phyloP scores from a whole-genome alignment of 2,888 invertebrate species.

The Spodoptera exigua region DNA sequence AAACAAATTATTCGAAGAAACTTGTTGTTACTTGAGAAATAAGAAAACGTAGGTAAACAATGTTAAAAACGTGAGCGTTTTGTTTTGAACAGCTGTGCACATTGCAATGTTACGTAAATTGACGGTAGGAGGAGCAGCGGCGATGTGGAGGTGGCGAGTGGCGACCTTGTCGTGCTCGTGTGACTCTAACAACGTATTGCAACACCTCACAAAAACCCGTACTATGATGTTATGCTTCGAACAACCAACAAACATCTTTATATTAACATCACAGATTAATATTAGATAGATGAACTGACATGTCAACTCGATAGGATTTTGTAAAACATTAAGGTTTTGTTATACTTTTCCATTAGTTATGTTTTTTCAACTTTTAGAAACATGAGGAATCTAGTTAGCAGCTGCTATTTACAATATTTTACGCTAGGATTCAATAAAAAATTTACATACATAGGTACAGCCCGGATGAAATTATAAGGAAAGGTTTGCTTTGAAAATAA shows the following conservation, averaged over 20 bases:
- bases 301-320: no score
- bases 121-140: constrained; percentile 54
- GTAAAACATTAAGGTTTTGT: background rate
- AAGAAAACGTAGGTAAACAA: constrained; percentile 22
- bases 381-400: no score
- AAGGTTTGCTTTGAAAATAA: constrained; percentile 2
- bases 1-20: constrained; percentile 19
- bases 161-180: constrained; percentile 72
- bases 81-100: constrained; percentile 33
- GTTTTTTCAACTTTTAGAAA: no score
- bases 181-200: constrained; percentile 52
- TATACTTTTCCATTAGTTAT: no score
- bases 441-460: constrained; percentile 7
- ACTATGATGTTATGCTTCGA: constrained; percentile 18
- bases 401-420: no score
- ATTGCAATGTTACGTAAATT: constrained; percentile 48
- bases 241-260: constrained; percentile 5
- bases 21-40: constrained; percentile 15
- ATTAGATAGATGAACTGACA: no score
- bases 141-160: constrained; percentile 58
- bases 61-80: constrained; percentile 18
- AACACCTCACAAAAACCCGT: constrained; percentile 26
- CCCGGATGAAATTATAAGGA: constrained; percentile 12
- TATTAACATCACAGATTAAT: constrained; percentile 1
- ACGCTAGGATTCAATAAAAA: background rate